Conservation (phyloP, 2,113 vertebrate species). For the Bufo gargarizans region DNA sequence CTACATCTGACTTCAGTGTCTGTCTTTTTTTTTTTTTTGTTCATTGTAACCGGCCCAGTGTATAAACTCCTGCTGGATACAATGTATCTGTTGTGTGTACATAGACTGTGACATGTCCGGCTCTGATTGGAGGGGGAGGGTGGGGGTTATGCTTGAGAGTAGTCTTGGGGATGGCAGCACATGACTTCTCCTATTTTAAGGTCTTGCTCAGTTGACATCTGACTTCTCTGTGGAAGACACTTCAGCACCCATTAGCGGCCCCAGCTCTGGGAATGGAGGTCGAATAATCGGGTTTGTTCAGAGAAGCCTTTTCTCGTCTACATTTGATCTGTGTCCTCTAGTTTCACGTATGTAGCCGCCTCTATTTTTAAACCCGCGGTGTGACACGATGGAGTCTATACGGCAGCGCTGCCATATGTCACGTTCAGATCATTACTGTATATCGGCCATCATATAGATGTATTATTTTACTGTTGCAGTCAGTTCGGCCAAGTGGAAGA, state of each 20-base stretch:
- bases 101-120: neutral
- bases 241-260: neutral
- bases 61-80: neutral
- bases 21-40: neutral
- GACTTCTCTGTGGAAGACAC: slow-evolving; percentile 16
- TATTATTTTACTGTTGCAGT: too few relatives aligned
- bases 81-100: slow-evolving; percentile 6
- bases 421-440: too few relatives aligned
- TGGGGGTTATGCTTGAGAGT: neutral
- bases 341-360: neutral
- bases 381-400: neutral
- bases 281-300: slow-evolving; percentile 3
- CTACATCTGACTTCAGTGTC: neutral
- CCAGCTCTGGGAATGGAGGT: neutral
- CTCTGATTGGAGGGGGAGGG: neutral
- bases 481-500: too few relatives aligned
- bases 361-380: neutral
- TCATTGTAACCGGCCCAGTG: neutral
- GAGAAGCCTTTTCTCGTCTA: neutral
- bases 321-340: neutral
- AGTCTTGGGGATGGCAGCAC: neutral
- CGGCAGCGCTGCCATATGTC: too few relatives aligned
- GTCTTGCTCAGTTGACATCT: slow-evolving; percentile 16
- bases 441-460: too few relatives aligned
- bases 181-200: slow-evolving; percentile 42